Evolutionary conservation across 2,797 vertebrate genomes (phyloP).

Genomic region (Xiphorhynchus erythropygius): DNA sequence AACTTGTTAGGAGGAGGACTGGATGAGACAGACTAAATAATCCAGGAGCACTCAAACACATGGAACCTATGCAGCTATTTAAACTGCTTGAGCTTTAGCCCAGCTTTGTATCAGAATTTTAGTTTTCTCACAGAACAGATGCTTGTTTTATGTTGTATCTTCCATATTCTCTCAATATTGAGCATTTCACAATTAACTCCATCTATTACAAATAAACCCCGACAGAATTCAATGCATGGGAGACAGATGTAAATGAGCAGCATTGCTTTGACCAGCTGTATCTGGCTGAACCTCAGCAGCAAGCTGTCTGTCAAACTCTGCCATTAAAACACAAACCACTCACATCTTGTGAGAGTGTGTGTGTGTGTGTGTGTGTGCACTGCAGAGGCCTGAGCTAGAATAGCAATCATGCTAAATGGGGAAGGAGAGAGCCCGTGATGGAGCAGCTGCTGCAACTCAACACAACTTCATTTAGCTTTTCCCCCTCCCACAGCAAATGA

Average conservation of each 20-base stretch:
- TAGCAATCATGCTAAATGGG: neutral
- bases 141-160: slow-evolving; percentile 7
- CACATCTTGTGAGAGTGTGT: slow-evolving; percentile 6
- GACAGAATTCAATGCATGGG: neutral
- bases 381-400: neutral
- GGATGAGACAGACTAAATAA: neutral
- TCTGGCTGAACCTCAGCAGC: slow-evolving; percentile 11
- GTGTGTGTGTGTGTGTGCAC: neutral
- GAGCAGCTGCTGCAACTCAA: slow-evolving; percentile 40
- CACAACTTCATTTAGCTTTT: neutral
- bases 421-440: neutral
- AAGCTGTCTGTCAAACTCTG: neutral
- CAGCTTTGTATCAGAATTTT: slow-evolving; percentile 25
- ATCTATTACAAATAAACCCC: neutral
- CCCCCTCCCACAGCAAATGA: neutral
- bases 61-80: neutral
- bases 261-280: neutral
- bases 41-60: neutral
- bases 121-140: neutral
- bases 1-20: neutral
- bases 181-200: slow-evolving; percentile 32
- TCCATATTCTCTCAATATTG: neutral
- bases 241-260: slow-evolving; percentile 30
- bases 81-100: neutral
- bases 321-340: neutral